A percentile compares a stretch with the other conserved stretches of the same genome.
These are phyloP conservation scores for Ptychochromis oligacanthus DNA, from an alignment of 2,113 vertebrate species.

Conservation along the genomic window DNA sequence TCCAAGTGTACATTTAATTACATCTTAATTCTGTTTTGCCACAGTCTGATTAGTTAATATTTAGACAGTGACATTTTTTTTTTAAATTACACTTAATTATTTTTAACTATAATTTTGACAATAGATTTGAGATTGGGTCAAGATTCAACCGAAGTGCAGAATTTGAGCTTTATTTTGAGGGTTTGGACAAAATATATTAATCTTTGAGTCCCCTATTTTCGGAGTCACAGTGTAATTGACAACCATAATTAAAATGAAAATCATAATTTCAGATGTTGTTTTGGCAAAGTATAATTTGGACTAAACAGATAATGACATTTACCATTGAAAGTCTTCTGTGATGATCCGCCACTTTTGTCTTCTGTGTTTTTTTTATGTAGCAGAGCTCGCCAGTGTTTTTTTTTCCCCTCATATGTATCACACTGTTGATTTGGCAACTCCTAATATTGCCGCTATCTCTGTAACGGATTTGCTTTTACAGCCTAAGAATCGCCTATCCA, in stretches of 20 bases:
- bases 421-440: not conserved
- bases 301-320: not conserved
- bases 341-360: not conserved
- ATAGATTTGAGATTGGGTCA: not conserved
- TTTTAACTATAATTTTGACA: not conserved
- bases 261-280: not conserved
- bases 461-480: not conserved
- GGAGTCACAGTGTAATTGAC: not conserved
- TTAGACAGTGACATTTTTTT: not conserved
- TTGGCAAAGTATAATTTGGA: not conserved
- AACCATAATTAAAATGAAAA: not conserved
- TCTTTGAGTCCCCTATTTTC: not conserved
- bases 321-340: rapidly evolving
- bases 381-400: not conserved
- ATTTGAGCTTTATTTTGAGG: not conserved
- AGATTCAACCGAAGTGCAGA: rapidly evolving
- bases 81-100: too few species aligned
- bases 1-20: too few species aligned
- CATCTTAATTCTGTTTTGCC: not conserved
- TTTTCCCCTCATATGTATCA: not conserved
- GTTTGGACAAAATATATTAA: not conserved
- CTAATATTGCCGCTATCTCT: not conserved
- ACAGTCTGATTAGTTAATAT: not conserved
- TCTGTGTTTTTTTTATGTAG: not conserved
- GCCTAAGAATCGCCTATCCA: not conserved